Base-by-base conservation (phyloP, 2,113 vertebrate species). In the Verasper variegatus region DNA sequence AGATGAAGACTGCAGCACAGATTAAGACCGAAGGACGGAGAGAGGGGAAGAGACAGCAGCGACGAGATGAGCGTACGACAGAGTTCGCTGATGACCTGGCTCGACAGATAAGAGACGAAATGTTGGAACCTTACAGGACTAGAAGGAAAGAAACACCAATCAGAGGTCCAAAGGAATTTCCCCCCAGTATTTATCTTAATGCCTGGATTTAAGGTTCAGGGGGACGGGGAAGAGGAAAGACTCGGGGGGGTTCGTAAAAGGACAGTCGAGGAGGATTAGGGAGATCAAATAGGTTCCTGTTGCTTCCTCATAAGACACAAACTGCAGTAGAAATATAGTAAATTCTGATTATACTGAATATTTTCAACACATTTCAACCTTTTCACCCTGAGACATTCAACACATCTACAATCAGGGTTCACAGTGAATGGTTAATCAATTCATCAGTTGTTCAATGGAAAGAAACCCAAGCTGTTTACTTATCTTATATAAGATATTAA, bases 191-290 rank as follows among this genome's bases (percentile, higher is more conserved):
- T 83, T 87, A 86, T 89, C 79, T 81, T 73, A 78, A 78, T 1
- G 74, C 61, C 71, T 68, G 86, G 80, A 85, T 81, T 90, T 85
- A 68, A 64, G 67, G 81, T 81, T 88, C 81, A 65, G 73, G 63
- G 64, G 59, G 37, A 35, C 51, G 61, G 57, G 57, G 56, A 65
- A 61, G 78, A 73, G 76, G 51, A 72, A 87, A 31, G 27, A 31
- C 5, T 31, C 27, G 27, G 27, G 78, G 59, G 59, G 68, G 76
- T 82, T 88, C 65, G 83, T 78, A 42, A 83, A 84, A 83, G 67
- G 78, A 84, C 84, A 83, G 68, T 63, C 83, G 81, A 69, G n/a
- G 24, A 66, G 75, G 83, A 89, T 92, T 89, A 88, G 69, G 42
- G 1, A 21, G 87, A 68, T 78, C 37, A 27, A 27, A 27, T 5